A percentile compares a stretch with the other conserved stretches of the same genome.
Evolutionary conservation across 2,797 vertebrate genomes (phyloP).

Genomic region (Anguilla megastoma): DNA sequence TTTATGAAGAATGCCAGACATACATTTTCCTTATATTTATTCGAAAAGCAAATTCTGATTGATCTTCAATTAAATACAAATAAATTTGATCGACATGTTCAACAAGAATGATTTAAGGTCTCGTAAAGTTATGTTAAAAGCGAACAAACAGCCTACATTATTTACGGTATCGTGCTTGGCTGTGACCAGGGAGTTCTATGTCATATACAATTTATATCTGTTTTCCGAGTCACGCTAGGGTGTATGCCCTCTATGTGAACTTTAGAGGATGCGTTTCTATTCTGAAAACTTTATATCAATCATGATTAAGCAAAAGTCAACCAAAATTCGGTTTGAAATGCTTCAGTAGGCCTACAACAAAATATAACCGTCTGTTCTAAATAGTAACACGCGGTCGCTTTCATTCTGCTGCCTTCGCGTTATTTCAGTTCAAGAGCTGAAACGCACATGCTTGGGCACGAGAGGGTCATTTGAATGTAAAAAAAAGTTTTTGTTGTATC

Average conservation of each 20-base stretch:
- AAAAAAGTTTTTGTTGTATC: too few species aligned
- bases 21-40: neutral
- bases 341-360: neutral
- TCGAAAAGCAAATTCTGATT: neutral
- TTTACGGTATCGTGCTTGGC: slow-evolving; percentile 17
- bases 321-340: neutral
- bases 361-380: neutral
- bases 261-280: neutral
- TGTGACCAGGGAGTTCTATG: slow-evolving; percentile 20
- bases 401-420: neutral
- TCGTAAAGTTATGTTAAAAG: neutral
- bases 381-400: neutral
- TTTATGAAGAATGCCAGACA: neutral
- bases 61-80: too few species aligned
- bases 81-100: neutral
- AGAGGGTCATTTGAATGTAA: too few species aligned
- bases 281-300: neutral
- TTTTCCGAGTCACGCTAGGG: slow-evolving; percentile 7
- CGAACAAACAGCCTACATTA: neutral
- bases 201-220: slow-evolving; percentile 20
- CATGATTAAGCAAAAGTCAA: neutral
- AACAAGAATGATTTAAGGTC: neutral
- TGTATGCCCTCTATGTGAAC: slow-evolving; percentile 4
- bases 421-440: neutral
- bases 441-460: neutral